Percentiles rank a stretch among this genome's conserved stretches.
Evolutionary conservation across 23 tunicate genomes (phyloP).

Genomic region (Corella eumyota): DNA sequence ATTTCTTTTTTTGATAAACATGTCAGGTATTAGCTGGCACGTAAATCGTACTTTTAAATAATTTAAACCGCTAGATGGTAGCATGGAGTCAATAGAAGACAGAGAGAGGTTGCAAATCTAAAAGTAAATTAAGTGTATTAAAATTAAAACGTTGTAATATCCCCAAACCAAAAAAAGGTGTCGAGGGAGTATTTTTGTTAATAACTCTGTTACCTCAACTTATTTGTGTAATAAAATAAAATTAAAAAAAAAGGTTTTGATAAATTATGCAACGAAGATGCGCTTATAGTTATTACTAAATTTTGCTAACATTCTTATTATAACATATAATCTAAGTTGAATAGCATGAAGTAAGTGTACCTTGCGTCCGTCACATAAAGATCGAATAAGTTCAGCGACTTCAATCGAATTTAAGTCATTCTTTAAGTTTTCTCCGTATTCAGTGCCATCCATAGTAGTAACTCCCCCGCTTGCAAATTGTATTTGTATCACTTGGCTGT

Average conservation of each 20-base stretch:
- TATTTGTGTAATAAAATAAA: too few relatives aligned
- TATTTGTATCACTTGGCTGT: constrained; percentile 2
- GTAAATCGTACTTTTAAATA: constrained; percentile 12
- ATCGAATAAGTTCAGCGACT: background rate
- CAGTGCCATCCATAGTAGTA: background rate
- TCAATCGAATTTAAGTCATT: constrained; percentile 2
- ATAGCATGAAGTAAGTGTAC: too few relatives aligned
- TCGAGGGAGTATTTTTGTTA: too few relatives aligned
- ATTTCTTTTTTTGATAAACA: background rate
- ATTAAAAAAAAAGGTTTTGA: too few relatives aligned
- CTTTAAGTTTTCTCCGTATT: background rate
- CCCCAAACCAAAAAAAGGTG: too few relatives aligned
- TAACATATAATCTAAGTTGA: too few relatives aligned
- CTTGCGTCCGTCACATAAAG: constrained; percentile 22
- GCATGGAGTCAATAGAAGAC: constrained; percentile 1
- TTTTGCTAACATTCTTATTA: too few relatives aligned
- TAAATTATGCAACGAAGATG: too few relatives aligned
- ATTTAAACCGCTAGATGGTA: background rate
- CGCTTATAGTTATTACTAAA: too few relatives aligned
- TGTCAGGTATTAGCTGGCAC: background rate
- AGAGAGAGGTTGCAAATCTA: constrained; percentile 7
- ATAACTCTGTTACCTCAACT: too few relatives aligned
- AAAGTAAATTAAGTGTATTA: too few relatives aligned
- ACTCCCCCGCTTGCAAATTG: constrained; percentile 8
- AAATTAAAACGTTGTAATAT: too few relatives aligned